Conservation (phyloP, 37 sponge, comb jelly and placozoan genomes). For the Halichondria panicea region DNA sequence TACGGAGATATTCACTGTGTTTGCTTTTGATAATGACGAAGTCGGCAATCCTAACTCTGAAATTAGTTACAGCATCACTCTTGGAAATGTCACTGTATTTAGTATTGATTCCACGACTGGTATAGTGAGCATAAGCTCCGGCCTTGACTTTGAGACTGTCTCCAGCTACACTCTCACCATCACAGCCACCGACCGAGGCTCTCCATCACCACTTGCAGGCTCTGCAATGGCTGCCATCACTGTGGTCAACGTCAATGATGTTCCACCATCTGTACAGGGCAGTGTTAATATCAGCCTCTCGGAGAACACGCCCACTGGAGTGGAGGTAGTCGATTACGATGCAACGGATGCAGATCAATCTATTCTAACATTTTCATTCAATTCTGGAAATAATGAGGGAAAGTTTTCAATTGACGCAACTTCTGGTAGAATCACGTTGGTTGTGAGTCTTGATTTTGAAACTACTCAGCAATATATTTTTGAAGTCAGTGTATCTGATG, state of each 20-base stretch:
- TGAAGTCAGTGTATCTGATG: slow-evolving; percentile 54
- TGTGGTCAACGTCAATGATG: slow-evolving; percentile 79
- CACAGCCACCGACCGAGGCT: slow-evolving; percentile 41
- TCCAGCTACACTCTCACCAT: slow-evolving; percentile 27
- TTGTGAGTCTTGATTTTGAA: slow-evolving; percentile 68
- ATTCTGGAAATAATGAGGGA: slow-evolving; percentile 29
- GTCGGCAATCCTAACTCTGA: slow-evolving; percentile 46
- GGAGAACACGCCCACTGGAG: slow-evolving; percentile 35
- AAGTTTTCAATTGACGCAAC: slow-evolving; percentile 50
- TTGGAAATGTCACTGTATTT: slow-evolving; percentile 19
- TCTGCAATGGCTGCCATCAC: slow-evolving; percentile 31
- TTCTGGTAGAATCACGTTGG: slow-evolving; percentile 46
- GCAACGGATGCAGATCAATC: slow-evolving; percentile 41
- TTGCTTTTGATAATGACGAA: slow-evolving; percentile 61
- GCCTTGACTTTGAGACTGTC: slow-evolving; percentile 48
- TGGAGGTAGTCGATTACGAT: slow-evolving; percentile 24
- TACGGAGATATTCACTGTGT: slow-evolving; percentile 16
- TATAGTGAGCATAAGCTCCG: not conserved
- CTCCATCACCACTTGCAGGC: slow-evolving; percentile 17
- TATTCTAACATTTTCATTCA: slow-evolving; percentile 15
- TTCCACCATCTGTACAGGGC: slow-evolving; percentile 48
- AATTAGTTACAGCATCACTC: slow-evolving; percentile 25
- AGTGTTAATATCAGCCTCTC: slow-evolving; percentile 33
- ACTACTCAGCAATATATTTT: slow-evolving; percentile 30
- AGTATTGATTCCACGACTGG: slow-evolving; percentile 15